A percentile compares a stretch with the other conserved stretches of the same genome.
phyloP scores from a whole-genome alignment of 2,888 invertebrate species.

The Deilephila elpenor region DNA sequence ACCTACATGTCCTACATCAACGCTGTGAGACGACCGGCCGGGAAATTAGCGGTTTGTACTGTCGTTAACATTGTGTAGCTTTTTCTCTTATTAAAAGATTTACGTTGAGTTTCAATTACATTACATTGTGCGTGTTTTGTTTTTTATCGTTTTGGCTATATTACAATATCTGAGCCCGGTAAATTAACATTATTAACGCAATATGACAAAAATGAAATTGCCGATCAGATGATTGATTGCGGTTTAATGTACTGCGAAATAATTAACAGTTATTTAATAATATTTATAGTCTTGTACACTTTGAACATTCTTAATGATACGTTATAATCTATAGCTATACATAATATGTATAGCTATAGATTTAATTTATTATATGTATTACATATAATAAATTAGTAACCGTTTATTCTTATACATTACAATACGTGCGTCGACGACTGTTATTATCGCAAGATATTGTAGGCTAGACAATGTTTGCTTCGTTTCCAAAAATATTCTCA shows the following conservation, averaged over 20 bases:
- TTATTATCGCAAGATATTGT: constrained; percentile 4
- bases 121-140: constrained; percentile 1
- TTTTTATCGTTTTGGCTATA: neutral
- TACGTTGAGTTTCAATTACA: constrained; percentile 3
- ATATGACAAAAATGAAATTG: constrained; percentile 20
- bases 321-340: neutral
- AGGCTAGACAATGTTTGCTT: constrained; percentile 13
- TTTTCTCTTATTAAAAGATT: constrained; percentile 38
- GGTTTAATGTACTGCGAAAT: neutral
- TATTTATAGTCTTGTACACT: neutral
- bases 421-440: neutral
- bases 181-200: neutral
- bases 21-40: constrained; percentile 34
- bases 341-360: no score
- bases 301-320: neutral
- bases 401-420: neutral
- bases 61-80: constrained; percentile 42
- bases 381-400: no score
- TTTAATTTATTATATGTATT: no score
- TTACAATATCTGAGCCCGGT: neutral
- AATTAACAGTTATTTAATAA: neutral
- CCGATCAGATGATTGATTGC: constrained; percentile 19
- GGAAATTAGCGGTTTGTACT: constrained; percentile 47
- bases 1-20: constrained; percentile 30
- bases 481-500: constrained; percentile 20